Evolutionary conservation across 2,113 vertebrate genomes (phyloP).

Genomic region (Thunnus maccoyii): DNA sequence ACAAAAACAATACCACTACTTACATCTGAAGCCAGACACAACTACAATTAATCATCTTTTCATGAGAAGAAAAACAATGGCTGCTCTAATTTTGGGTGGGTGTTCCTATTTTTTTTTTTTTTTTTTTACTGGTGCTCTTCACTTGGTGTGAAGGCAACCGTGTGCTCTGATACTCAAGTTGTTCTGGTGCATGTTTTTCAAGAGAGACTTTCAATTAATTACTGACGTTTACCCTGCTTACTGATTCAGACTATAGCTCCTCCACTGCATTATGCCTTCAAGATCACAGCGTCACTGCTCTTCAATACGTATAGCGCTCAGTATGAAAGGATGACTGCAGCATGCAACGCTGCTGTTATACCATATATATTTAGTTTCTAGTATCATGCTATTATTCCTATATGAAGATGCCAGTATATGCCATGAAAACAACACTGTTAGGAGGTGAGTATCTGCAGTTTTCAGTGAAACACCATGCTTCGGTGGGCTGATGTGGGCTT

Average conservation of each 20-base stretch:
- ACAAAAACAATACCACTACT: neutral
- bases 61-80: neutral
- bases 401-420: neutral
- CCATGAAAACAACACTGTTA: constrained; percentile 9
- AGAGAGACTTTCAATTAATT: neutral
- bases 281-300: neutral
- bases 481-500: constrained; percentile 76
- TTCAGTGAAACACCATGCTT: constrained; percentile 69
- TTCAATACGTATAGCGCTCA: neutral
- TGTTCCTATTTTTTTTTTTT: neutral
- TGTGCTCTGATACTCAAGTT: neutral
- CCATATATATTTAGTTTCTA: constrained; percentile 19
- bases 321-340: constrained; percentile 20
- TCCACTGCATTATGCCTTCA: neutral
- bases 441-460: constrained; percentile 45
- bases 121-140: neutral
- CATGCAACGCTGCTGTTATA: constrained; percentile 1
- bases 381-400: constrained; percentile 3
- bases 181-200: neutral
- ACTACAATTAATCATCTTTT: neutral
- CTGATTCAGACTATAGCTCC: neutral
- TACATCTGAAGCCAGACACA: constrained; percentile 14
- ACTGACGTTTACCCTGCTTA: neutral
- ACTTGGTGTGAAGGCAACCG: neutral
- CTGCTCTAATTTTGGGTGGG: neutral